Conservation (phyloP, 2,888 invertebrate genomes). For the Andricus curvator region DNA sequence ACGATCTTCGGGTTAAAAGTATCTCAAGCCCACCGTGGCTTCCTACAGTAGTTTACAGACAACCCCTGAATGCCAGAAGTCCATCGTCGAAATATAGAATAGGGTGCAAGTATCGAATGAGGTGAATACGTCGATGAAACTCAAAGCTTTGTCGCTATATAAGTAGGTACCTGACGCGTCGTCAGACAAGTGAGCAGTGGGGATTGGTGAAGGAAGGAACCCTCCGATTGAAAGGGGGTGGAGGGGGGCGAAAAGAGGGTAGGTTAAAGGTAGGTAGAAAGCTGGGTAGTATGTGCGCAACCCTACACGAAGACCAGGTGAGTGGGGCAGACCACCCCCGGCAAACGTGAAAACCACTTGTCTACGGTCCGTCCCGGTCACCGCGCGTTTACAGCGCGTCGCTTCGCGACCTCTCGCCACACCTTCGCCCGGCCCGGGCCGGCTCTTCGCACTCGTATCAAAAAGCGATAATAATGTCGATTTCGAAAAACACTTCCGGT, state of each 20-base stretch:
- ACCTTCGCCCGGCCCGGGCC: conserved; percentile 43
- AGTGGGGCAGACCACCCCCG: conserved; percentile 66
- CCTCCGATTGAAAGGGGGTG: conserved; percentile 4
- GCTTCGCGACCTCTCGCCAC: conserved; percentile 42
- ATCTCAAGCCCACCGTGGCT: no score
- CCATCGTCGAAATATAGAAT: neutral
- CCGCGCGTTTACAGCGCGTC: conserved; percentile 37
- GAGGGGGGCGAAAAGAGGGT: conserved; percentile 30
- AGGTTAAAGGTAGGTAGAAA: conserved; percentile 39
- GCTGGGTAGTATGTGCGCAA: conserved; percentile 43
- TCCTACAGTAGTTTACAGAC: no score
- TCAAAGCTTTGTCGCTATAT: neutral
- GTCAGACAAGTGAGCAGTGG: conserved; percentile 39
- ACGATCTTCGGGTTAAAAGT: no score
- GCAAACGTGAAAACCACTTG: conserved; percentile 70
- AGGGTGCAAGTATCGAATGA: neutral
- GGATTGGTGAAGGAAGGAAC: neutral
- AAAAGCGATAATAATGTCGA: neutral
- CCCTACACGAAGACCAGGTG: conserved; percentile 67
- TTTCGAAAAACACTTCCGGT: neutral
- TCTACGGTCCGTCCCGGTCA: conserved; percentile 53
- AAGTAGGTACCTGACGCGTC: neutral
- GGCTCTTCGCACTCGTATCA: neutral
- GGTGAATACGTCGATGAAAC: neutral
- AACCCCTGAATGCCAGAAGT: neutral